Conservation (phyloP, 1,140 invertebrate species). For the Lepidostoma basale region DNA sequence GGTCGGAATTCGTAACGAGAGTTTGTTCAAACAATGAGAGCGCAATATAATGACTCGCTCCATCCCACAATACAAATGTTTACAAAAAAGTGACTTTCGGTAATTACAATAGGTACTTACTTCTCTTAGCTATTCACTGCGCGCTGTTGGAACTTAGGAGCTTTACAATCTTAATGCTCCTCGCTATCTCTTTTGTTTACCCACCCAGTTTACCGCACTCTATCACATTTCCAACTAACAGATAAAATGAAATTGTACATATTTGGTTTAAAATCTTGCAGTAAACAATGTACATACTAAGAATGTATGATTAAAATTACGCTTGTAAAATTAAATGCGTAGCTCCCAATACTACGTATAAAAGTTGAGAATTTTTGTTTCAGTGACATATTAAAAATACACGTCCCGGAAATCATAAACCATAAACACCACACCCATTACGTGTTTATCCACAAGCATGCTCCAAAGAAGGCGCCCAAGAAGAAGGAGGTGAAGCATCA, state of each 20-base stretch:
- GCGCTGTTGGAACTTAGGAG: too few species aligned
- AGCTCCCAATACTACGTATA: too few species aligned
- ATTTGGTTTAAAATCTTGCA: too few species aligned
- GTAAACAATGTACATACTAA: too few species aligned
- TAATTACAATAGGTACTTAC: too few species aligned
- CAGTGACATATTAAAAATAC: conserved; percentile 63
- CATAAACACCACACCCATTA: conserved; percentile 64
- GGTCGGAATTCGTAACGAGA: not conserved
- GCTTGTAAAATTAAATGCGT: too few species aligned
- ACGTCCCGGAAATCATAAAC: conserved; percentile 64
- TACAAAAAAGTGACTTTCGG: not conserved
- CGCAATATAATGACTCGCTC: not conserved
- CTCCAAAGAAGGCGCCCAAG: conserved; percentile 53
- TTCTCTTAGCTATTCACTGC: not conserved
- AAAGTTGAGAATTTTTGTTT: conserved; percentile 47
- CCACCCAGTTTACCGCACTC: too few species aligned
- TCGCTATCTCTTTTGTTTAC: too few species aligned
- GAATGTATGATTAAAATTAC: too few species aligned
- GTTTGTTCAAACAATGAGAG: not conserved
- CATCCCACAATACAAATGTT: conserved; percentile 3
- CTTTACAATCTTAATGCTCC: too few species aligned
- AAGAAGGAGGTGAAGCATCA: conserved; percentile 59
- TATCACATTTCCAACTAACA: too few species aligned
- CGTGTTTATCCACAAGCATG: conserved; percentile 61
- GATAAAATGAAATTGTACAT: too few species aligned